Evolutionary conservation across 2,797 vertebrate genomes (phyloP), one percentile per base, ranked within the genome.

Genomic region (Spinibarbus caldwelli): DNA sequence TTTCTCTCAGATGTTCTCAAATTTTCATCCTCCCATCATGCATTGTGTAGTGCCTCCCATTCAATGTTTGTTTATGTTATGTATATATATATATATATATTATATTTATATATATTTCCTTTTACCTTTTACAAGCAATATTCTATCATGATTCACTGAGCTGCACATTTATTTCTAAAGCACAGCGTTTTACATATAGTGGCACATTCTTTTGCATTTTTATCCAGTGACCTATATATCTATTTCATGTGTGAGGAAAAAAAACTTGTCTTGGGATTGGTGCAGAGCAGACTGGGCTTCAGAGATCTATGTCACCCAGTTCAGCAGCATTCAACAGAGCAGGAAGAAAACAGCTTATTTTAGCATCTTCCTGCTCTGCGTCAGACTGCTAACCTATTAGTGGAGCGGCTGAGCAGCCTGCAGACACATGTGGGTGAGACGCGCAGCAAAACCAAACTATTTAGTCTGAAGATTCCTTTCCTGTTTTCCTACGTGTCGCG

Each of bases 401-500:
- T 52, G 76, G 70, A 66, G 7, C 4, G 15, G 15, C 78, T 49
- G 81, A 85, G 72, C 83, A 79, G 78, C 76, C 73, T 86, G 84
- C 62, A 79, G 84, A 87, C 66, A 80, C 66, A 77, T 54, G 86
- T 86, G 85, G 87, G 85, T 88, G 90, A 85, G 78, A 86, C 41
- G 9, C 29, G 23, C 38, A 12, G 31, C 83, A 82, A 88, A 80
- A 85, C 86, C 77, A 77, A 86, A 78, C 43, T 87, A 83, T 90
- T 89, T 90, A 85, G 80, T 82, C 78, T 78, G 80, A 86, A 57
- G 19, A 66, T 57, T 76, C 82, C 34, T 82, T 89, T 89, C 88
- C 86, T 89, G 86, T 89, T 89, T 89, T 85, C 29, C 82, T 78
- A 77, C 62, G 14, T 26, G 1, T 79, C 12, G 0, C 49, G 11